phyloP scores from a whole-genome alignment of 2,797 vertebrate species.

The Cercopithecus mitis region DNA sequence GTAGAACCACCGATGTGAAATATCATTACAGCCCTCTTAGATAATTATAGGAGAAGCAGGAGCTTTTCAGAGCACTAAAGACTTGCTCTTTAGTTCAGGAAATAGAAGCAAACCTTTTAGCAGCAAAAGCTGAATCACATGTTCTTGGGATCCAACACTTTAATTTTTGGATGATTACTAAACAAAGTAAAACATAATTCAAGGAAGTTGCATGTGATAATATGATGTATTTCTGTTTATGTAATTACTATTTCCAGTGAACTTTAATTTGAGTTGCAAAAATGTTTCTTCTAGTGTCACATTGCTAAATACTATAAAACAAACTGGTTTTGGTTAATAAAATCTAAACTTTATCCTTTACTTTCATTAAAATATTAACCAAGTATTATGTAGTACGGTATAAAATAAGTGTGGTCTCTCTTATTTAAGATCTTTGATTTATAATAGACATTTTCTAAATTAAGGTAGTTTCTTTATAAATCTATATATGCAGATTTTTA shows the following conservation, averaged over 20 bases:
- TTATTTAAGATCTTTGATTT: neutral
- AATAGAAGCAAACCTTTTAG: neutral
- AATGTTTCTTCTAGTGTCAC: neutral
- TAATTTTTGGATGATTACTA: slow-evolving; percentile 15
- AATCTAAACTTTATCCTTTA: neutral
- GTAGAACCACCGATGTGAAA: neutral
- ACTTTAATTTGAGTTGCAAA: neutral
- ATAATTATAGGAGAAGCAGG: slow-evolving; percentile 46
- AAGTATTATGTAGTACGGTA: neutral
- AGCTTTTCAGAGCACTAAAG: neutral
- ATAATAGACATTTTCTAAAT: neutral
- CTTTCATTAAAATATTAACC: neutral
- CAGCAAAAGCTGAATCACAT: neutral
- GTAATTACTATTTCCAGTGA: neutral
- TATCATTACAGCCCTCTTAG: neutral
- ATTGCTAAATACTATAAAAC: neutral
- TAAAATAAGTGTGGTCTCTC: neutral
- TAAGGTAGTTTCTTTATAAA: neutral
- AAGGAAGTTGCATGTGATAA: neutral
- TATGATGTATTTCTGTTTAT: neutral
- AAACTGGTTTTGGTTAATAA: neutral
- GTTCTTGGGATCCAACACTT: slow-evolving; percentile 30
- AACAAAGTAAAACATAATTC: slow-evolving; percentile 20
- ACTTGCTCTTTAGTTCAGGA: neutral
- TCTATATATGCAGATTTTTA: neutral